Conservation (phyloP, 2,888 invertebrate genomes). For the Crepidodera aurea region DNA sequence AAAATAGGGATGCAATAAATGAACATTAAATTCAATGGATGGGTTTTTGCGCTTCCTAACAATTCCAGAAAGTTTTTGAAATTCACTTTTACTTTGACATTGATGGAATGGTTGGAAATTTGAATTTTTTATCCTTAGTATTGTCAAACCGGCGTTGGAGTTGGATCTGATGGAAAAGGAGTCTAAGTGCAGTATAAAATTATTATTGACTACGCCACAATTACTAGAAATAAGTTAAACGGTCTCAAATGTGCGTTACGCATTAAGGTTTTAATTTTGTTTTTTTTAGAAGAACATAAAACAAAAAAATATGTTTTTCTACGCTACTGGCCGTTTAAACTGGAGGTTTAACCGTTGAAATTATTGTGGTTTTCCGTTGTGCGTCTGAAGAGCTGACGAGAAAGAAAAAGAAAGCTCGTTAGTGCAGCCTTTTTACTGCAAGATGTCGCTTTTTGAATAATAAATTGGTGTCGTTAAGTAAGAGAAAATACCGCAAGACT, state of each 20-base stretch:
- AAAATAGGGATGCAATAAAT: slow-evolving; percentile 18
- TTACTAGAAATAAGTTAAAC: no score
- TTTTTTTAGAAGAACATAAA: no score
- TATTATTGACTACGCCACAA: no score
- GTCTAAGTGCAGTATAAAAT: no score
- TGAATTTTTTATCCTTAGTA: no score
- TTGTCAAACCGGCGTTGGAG: no score
- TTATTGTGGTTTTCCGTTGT: slow-evolving; percentile 5
- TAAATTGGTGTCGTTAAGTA: slow-evolving; percentile 3
- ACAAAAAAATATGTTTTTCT: no score
- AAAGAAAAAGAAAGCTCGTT: slow-evolving; percentile 6
- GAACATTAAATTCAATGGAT: slow-evolving; percentile 16
- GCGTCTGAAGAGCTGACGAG: background rate
- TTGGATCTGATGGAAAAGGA: no score
- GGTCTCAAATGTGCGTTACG: no score
- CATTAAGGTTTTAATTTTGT: no score
- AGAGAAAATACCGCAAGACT: background rate
- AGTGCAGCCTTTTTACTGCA: slow-evolving; percentile 11
- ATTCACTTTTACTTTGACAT: background rate
- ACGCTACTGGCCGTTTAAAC: background rate
- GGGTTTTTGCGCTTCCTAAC: slow-evolving; percentile 15
- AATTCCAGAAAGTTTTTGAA: background rate
- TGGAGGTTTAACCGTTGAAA: slow-evolving; percentile 1
- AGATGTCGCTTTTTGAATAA: slow-evolving; percentile 11
- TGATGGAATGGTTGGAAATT: background rate